Evolutionary conservation across 2,113 vertebrate species (phyloP).

Genomic region (Phaethornis superciliosus): DNA sequence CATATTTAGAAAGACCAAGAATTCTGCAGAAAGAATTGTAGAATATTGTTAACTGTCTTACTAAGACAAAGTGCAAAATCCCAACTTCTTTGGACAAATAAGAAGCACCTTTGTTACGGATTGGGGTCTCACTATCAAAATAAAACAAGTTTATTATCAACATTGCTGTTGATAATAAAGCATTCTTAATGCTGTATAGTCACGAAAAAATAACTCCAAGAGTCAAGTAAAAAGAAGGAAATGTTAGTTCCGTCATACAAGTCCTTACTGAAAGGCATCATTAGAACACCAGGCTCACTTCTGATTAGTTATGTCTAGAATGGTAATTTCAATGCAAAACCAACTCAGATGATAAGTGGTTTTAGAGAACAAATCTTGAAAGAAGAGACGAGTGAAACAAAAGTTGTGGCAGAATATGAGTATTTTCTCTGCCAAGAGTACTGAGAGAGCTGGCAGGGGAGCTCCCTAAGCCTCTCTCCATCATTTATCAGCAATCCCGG

Average conservation of each 20-base stretch:
- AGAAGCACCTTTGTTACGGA: neutral
- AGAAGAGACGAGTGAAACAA: neutral
- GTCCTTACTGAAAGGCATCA: neutral
- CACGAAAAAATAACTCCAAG: neutral
- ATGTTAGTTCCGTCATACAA: neutral
- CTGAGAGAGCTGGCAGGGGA: too few relatives aligned
- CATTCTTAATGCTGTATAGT: neutral
- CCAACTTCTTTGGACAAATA: neutral
- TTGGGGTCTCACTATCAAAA: neutral
- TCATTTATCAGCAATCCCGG: too few relatives aligned
- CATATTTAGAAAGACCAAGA: neutral
- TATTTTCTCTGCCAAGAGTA: neutral
- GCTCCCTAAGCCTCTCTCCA: too few relatives aligned
- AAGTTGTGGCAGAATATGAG: neutral
- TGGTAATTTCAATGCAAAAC: neutral
- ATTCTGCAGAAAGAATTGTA: neutral
- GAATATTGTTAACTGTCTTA: neutral
- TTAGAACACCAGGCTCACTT: neutral
- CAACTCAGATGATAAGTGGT: neutral
- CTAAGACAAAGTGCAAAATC: neutral
- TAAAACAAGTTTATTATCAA: neutral
- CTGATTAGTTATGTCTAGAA: neutral
- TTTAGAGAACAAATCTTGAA: neutral
- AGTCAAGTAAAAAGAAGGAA: slow-evolving; percentile 5
- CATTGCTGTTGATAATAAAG: neutral